phyloP scores from a whole-genome alignment of 2,113 vertebrate genomes.

The Meleagris gallopavo region DNA sequence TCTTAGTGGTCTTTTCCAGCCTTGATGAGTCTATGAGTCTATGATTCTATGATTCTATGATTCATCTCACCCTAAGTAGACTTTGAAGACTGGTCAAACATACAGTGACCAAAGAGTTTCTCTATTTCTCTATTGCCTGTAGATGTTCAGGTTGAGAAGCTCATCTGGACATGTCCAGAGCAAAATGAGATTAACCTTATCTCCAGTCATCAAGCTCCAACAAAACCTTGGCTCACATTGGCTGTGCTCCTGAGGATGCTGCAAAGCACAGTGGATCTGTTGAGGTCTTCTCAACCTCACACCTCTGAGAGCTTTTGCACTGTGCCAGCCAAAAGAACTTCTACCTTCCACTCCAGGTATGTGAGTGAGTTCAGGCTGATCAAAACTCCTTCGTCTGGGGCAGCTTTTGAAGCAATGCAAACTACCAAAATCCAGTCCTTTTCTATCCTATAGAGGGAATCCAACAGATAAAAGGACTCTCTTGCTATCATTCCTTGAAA shows the following conservation, averaged over 20 bases:
- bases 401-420: not conserved
- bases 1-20: no score
- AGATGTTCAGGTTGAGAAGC: not conserved
- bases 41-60: not conserved
- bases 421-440: not conserved
- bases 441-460: not conserved
- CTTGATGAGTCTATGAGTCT: no score
- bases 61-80: not conserved
- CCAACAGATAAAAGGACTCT: not conserved
- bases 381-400: not conserved
- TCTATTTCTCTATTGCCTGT: not conserved
- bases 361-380: not conserved
- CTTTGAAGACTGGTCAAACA: not conserved
- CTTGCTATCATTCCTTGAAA: not conserved
- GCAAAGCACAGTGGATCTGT: not conserved
- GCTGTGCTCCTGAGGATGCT: not conserved
- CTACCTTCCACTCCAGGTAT: not conserved
- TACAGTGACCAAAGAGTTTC: not conserved
- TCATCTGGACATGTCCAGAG: not conserved
- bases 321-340: not conserved
- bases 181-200: not conserved
- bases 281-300: not conserved
- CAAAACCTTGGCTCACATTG: rapidly evolving
- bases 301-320: rapidly evolving
- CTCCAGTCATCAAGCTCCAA: not conserved